Evolutionary conservation across 2,888 invertebrate species (phyloP), one percentile per base, ranked within the genome.

Genomic region (Pasiphila rectangulata): DNA sequence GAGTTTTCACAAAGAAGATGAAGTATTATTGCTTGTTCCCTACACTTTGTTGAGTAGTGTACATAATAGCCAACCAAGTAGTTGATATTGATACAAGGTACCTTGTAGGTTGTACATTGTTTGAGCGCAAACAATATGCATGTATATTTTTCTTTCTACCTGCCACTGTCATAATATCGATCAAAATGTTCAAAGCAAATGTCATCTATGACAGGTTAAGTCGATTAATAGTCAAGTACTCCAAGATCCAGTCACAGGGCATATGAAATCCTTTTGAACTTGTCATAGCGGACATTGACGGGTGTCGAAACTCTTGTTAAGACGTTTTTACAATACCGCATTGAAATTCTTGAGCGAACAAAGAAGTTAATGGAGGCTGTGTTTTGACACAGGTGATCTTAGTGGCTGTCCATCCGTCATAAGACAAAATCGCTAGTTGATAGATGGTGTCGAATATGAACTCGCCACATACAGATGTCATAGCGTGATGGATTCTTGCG

Each of bases 231-330:
- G 70, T 70, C 65, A 63, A 32, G 59, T 57, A 51, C 53, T 39
- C 60, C 73, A 75, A 79, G 74, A 74, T 74, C 65, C 59, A 54
- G 67, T 72, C 66, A 73, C 73, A 57, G 70, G 49, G 23, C 54
- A 52, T 16, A 63, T 59, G 75, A 75, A 74, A 68, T 61, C 54
- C 63, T 71, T 76, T 78, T 75, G 72, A 72, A 71, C 72, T 61
- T 83, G 79, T 84, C 81, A 75, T 70, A 70, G 59, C 56, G 59
- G 64, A 77, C 72, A 66, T 71, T 85, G 86, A 83, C 83, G 77
- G 65, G 77, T 84, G 82, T 80, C 73, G 83, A 79, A 84, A 85
- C 72, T 72, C 77, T 75, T 79, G 76, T 77, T 6, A 72, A 65
- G 67, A 72, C 65, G 57, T 63, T 56, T 63, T 67, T 75, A 85